Conservation (phyloP, 2,797 vertebrate species). For the Crypturellus tataupa region DNA sequence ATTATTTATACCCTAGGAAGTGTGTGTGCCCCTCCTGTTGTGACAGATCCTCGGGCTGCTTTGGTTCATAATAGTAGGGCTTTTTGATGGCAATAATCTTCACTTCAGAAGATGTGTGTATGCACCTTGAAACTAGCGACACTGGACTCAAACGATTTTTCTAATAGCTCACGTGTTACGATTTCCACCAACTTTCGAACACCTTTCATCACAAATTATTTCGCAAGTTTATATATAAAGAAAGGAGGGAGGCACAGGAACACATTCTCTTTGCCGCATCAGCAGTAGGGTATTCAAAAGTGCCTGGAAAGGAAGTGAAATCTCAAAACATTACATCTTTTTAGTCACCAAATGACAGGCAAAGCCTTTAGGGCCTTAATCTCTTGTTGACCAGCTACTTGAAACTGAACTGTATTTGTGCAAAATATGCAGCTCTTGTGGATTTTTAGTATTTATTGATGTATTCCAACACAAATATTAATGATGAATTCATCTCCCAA, state of each 20-base stretch:
- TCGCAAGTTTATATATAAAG: background rate
- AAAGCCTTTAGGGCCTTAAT: background rate
- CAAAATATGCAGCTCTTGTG: background rate
- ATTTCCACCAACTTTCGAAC: background rate
- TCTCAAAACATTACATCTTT: background rate
- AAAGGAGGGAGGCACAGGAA: background rate
- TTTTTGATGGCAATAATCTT: background rate
- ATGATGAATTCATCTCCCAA: background rate
- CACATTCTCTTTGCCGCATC: background rate
- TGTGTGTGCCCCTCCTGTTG: fast-evolving
- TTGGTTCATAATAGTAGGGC: fast-evolving
- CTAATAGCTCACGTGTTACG: background rate
- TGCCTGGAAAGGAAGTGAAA: background rate
- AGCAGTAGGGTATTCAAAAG: background rate
- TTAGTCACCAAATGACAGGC: background rate
- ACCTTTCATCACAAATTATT: background rate
- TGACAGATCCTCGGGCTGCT: background rate
- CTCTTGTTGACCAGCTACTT: no score
- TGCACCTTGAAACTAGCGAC: background rate
- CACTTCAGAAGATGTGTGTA: fast-evolving
- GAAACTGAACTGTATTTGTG: background rate
- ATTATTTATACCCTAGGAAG: background rate
- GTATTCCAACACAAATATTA: background rate
- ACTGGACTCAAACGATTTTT: background rate
- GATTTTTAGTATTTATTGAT: background rate